These are phyloP conservation scores for Eilema depressum DNA, from an alignment of 2,888 invertebrate species.

Conservation along the genomic window DNA sequence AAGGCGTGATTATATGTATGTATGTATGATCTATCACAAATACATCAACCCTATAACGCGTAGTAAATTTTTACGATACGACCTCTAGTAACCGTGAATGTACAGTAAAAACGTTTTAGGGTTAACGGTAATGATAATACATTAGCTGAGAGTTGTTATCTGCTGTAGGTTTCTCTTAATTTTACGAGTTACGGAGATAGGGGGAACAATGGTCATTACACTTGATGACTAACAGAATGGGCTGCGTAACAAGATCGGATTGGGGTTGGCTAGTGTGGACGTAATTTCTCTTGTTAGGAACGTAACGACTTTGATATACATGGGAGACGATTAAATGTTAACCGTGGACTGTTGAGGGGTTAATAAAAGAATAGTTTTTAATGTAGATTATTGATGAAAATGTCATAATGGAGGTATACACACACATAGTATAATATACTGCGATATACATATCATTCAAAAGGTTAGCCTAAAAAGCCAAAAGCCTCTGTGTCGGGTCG, in stretches of 20 bases:
- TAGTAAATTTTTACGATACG: slow-evolving; percentile 43
- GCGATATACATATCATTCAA: too few relatives aligned
- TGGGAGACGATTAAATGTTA: neutral
- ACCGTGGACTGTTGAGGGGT: neutral
- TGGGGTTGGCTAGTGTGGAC: neutral
- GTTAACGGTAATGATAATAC: slow-evolving; percentile 46
- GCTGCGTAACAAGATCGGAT: slow-evolving; percentile 5
- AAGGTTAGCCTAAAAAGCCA: too few relatives aligned
- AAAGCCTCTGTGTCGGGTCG: too few relatives aligned
- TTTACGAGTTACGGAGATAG: slow-evolving; percentile 28
- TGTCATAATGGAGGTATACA: too few relatives aligned
- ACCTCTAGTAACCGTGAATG: slow-evolving; percentile 22
- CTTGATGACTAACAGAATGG: slow-evolving; percentile 8
- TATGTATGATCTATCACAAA: slow-evolving; percentile 15
- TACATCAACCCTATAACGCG: slow-evolving; percentile 29
- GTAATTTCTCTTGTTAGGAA: neutral
- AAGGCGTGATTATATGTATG: too few relatives aligned
- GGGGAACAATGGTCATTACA: slow-evolving; percentile 15
- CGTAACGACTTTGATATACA: neutral
- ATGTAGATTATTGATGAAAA: too few relatives aligned
- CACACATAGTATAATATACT: too few relatives aligned
- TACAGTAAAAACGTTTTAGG: slow-evolving; percentile 46
- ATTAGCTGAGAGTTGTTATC: slow-evolving; percentile 43
- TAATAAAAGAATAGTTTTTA: neutral
- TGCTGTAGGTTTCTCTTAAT: slow-evolving; percentile 36